phyloP scores from a whole-genome alignment of 2,888 invertebrate genomes.

The Mythimna loreyi region DNA sequence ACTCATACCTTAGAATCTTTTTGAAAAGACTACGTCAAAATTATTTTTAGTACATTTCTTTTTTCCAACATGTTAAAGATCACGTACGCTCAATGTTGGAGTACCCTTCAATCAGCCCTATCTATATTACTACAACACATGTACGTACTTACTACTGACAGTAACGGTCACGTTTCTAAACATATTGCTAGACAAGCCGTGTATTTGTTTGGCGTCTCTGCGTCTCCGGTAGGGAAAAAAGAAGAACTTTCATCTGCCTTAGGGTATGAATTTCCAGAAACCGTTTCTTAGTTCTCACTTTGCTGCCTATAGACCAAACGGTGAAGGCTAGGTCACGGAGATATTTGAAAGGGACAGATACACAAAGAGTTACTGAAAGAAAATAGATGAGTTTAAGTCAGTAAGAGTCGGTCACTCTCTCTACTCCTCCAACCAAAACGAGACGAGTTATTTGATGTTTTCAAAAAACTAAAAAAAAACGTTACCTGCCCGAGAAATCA shows the following conservation, averaged over 20 bases:
- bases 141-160: conserved; percentile 23
- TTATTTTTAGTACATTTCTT: conserved; percentile 17
- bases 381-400: too few species aligned
- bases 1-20: neutral
- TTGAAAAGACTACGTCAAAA: conserved; percentile 15
- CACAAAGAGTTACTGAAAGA: too few species aligned
- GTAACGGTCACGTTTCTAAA: conserved; percentile 45
- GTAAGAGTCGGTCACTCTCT: too few species aligned
- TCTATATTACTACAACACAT: conserved; percentile 41
- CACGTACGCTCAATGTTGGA: conserved; percentile 44
- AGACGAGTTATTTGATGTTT: too few species aligned
- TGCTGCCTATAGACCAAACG: neutral
- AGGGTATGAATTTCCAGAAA: neutral
- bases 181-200: neutral
- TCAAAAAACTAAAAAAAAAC: too few species aligned
- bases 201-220: neutral
- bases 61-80: conserved; percentile 40
- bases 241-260: neutral
- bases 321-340: too few species aligned
- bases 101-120: conserved; percentile 45
- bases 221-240: neutral
- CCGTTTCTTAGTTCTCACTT: neutral
- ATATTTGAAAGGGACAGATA: too few species aligned
- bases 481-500: neutral
- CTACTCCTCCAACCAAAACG: too few species aligned